Evolutionary conservation across 2,797 vertebrate species (phyloP).

Genomic region (Argyrosomus regius): DNA sequence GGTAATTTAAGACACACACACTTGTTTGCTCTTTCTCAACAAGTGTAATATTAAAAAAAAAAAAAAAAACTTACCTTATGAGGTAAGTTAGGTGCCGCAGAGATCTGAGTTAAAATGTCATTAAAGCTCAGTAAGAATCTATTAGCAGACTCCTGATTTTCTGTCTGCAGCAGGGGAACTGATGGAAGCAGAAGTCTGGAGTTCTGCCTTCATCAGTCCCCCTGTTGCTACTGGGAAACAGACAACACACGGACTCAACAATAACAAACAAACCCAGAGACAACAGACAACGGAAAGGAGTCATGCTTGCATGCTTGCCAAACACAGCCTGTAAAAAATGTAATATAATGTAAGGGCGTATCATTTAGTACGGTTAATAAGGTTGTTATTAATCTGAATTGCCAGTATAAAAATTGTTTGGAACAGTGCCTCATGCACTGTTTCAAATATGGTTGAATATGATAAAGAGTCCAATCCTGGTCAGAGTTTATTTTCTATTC

Average conservation of each 20-base stretch:
- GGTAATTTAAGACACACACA: constrained; percentile 49
- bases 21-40: background rate
- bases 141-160: constrained; percentile 2
- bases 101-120: constrained; percentile 16
- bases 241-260: constrained; percentile 45
- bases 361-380: background rate
- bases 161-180: constrained; percentile 11
- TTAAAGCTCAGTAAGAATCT: constrained; percentile 23
- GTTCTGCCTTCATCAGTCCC: background rate
- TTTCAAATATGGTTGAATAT: background rate
- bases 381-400: background rate
- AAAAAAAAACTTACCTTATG: background rate
- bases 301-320: constrained; percentile 1
- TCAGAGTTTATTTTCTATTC: background rate
- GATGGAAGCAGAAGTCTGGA: constrained; percentile 26
- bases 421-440: background rate
- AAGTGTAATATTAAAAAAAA: background rate
- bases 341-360: background rate
- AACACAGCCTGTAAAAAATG: constrained; percentile 2
- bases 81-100: background rate
- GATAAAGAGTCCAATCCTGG: background rate
- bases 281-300: constrained; percentile 1
- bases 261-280: constrained; percentile 39
- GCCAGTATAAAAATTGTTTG: constrained; percentile 15
- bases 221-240: constrained; percentile 46